phyloP scores from a whole-genome alignment of 2,113 vertebrate species.

The Bettongia penicillata region DNA sequence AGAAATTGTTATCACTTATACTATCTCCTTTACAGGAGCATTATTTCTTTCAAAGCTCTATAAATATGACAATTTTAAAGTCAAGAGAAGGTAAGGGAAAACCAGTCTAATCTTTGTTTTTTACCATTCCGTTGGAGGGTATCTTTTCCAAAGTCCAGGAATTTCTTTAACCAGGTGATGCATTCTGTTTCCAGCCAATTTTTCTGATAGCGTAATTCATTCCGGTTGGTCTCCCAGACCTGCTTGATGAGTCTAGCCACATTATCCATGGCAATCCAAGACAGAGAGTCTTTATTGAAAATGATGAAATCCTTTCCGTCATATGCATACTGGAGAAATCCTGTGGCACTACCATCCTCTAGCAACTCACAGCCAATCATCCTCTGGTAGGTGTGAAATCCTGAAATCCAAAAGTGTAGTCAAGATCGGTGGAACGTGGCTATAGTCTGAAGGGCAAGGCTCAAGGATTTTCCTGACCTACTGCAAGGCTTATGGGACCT shows the following conservation, averaged over 20 bases:
- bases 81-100: background rate
- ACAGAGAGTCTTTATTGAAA: conserved; percentile 61
- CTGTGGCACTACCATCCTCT: conserved; percentile 26
- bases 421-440: background rate
- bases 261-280: conserved; percentile 35
- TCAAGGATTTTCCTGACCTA: background rate
- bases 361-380: conserved; percentile 64
- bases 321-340: conserved; percentile 53
- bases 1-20: background rate
- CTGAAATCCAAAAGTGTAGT: conserved; percentile 33
- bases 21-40: background rate
- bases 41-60: background rate
- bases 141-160: conserved; percentile 55
- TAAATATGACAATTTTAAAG: background rate
- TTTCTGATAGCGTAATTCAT: conserved; percentile 65
- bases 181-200: conserved; percentile 71
- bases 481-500: background rate
- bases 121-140: conserved; percentile 59
- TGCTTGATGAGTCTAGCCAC: conserved; percentile 39
- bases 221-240: conserved; percentile 52
- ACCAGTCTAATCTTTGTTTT: background rate
- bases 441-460: background rate
- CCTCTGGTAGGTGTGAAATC: conserved; percentile 64
- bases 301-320: conserved; percentile 60
- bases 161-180: conserved; percentile 63